phyloP scores from a whole-genome alignment of 1,140 invertebrate genomes.

The Probaryconus sp. region DNA sequence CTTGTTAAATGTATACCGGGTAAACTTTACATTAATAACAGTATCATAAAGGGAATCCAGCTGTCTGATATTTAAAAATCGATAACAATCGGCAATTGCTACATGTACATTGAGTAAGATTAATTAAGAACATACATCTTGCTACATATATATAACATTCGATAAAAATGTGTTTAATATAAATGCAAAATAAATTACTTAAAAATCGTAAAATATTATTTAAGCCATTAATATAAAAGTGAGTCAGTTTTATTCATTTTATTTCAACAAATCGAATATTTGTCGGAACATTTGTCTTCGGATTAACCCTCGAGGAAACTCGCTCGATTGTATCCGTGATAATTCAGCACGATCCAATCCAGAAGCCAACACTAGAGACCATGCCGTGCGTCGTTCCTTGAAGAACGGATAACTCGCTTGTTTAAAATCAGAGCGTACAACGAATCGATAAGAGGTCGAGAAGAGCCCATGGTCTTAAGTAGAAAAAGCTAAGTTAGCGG shows the following conservation, averaged over 20 bases:
- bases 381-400: conserved; percentile 62
- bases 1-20: too few species aligned
- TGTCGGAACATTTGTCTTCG: conserved; percentile 45
- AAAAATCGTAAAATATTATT: conserved; percentile 1
- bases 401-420: conserved; percentile 68
- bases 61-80: too few species aligned
- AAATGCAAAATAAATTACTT: not conserved
- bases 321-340: conserved; percentile 55
- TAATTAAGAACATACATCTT: too few species aligned
- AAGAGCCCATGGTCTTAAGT: conserved; percentile 52
- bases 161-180: too few species aligned
- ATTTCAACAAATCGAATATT: conserved; percentile 27
- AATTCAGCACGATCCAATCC: conserved; percentile 57
- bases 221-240: not conserved
- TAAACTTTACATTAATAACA: too few species aligned
- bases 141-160: too few species aligned
- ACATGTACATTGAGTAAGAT: too few species aligned
- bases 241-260: conserved; percentile 11
- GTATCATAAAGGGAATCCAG: too few species aligned
- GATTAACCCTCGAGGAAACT: conserved; percentile 51
- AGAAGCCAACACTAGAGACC: conserved; percentile 46
- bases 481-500: conserved; percentile 49
- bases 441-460: conserved; percentile 70
- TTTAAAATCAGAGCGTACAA: conserved; percentile 68
- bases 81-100: too few species aligned